Percentiles rank a stretch among this genome's conserved stretches.
phyloP scores from a whole-genome alignment of 2,113 vertebrate species.

The Isurus oxyrinchus region DNA sequence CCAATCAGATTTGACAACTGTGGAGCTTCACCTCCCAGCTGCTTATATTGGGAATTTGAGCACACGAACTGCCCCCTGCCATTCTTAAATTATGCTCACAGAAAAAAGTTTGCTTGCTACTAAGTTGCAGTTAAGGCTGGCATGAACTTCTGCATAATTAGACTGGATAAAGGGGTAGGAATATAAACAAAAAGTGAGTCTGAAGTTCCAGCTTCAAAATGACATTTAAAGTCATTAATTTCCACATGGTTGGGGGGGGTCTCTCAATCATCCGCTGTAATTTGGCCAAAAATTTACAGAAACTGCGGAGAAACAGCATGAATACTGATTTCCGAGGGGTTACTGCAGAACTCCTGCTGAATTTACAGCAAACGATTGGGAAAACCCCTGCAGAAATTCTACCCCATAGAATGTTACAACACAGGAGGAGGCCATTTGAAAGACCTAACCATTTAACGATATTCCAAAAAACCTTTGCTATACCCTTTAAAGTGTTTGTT shows the following conservation, averaged over 20 bases:
- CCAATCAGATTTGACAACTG: too few species aligned
- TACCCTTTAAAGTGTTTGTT: not conserved
- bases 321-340: not conserved
- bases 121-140: not conserved
- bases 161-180: not conserved
- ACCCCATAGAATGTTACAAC: not conserved
- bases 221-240: not conserved
- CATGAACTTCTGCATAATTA: not conserved
- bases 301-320: not conserved
- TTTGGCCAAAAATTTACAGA: not conserved
- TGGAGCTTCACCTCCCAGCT: too few species aligned
- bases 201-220: not conserved
- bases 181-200: not conserved
- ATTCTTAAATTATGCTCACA: too few species aligned
- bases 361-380: not conserved
- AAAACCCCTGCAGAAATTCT: not conserved
- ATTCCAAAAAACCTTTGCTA: not conserved
- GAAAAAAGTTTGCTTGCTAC: not conserved
- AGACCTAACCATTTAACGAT: not conserved
- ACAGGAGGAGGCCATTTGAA: not conserved
- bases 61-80: not conserved
- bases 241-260: not conserved
- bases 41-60: not conserved
- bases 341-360: not conserved
- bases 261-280: not conserved